Evolutionary conservation across 2,113 vertebrate genomes (phyloP), one percentile per base, ranked within the genome.

Genomic region (Synodontis membranacea): DNA sequence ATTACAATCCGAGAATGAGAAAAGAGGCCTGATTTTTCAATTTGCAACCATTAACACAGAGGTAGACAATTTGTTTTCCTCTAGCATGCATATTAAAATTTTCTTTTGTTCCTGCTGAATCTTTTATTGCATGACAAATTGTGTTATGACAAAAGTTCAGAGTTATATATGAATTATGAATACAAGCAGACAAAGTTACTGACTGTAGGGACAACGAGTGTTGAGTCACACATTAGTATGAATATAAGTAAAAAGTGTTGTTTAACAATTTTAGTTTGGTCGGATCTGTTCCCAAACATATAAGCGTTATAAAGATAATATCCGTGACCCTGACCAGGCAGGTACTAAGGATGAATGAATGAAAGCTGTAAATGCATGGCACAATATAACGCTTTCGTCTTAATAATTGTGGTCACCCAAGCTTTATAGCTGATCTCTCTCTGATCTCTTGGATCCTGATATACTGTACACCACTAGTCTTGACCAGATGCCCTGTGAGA

Each of bases 11-110:
- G 34, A 39, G 56, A 37, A 25, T 28, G 84, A 83, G 28, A 68
- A 70, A 78, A 86, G 70, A 52, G 62, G 58, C 80, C 56, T 76
- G 21, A 68, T 56, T 70, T 74, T 66, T 64, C 87, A 89, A 92
- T 87, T 72, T 72, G 74, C 58, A 68, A 50, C 86, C 74, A 84
- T 93, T 92, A 88, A 89, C 50, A 86, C 52, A 89, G 89, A 68
- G 70, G 39, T 58, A 23, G 28, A 46, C 75, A 70, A 84, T 85
- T 83, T 82, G 78, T 78, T 58, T 78, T 52, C 56, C 83, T 37
- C 60, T 70, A 64, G 39, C 34, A 34, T 2, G 1, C 31, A 80
- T 52, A 76, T 79, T 79, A 37, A 80, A 52, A 56, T 72, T 68
- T 82, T 39, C 78, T 79, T 85, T 70, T 85, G 72, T 56, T 70